Conservation (phyloP, 2,888 invertebrate genomes). For the Aplocera efformata region DNA sequence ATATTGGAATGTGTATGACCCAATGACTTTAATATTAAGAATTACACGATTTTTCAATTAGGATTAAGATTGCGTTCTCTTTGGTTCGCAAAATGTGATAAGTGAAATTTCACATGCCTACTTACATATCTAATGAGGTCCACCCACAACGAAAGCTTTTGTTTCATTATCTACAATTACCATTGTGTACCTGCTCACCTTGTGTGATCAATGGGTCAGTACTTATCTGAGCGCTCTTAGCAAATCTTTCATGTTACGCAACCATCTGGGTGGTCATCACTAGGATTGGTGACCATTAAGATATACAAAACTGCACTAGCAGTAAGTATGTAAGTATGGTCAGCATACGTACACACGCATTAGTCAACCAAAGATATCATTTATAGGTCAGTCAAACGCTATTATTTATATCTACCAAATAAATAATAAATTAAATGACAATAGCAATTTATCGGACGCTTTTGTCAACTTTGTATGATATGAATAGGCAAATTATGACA, state of each 20-base stretch:
- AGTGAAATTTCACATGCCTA: conserved; percentile 3
- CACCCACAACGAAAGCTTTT: conserved; percentile 24
- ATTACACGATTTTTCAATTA: conserved; percentile 27
- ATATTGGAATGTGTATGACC: no score
- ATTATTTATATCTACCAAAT: no score
- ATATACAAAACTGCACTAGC: no score
- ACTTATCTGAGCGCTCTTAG: no score
- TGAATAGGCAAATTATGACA: conserved; percentile 31
- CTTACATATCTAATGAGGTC: conserved; percentile 26
- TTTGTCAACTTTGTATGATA: conserved; percentile 39
- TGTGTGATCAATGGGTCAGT: neutral
- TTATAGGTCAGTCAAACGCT: no score
- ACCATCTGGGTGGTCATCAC: no score
- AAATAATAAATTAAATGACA: conserved; percentile 37
- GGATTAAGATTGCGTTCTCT: conserved; percentile 21
- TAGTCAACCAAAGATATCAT: no score
- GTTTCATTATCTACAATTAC: conserved; percentile 11
- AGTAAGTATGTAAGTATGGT: no score
- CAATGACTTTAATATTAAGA: neutral
- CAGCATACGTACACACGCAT: no score
- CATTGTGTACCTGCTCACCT: conserved; percentile 1
- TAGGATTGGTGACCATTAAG: no score
- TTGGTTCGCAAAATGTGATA: conserved; percentile 19
- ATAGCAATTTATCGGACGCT: conserved; percentile 43
- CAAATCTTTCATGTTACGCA: conserved; percentile 7